Base-by-base conservation (phyloP, 2,797 vertebrate genomes). In the Staurois parvus region DNA sequence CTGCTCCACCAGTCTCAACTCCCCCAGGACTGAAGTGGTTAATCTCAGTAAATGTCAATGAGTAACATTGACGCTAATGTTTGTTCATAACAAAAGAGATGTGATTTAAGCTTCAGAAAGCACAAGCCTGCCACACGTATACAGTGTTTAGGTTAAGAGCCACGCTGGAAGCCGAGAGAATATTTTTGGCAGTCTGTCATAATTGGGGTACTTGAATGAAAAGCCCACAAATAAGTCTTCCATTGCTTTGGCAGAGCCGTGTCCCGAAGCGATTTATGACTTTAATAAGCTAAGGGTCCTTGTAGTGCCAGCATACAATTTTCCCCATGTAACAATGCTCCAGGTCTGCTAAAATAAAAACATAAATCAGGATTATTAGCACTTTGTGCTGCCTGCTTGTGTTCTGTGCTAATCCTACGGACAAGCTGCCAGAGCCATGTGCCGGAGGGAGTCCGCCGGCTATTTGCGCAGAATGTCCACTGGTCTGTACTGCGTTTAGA, bases 291-390 rank as follows among this genome's bases (percentile, higher is more conserved):
- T 1, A 37, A 72, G 67, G 75, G 74, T 86, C 85, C 85, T 80
- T 52, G 80, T 42, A 40, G 85, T 32, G 79, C 74, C 85, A 83
- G 78, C 56, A 67, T 78, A 69, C 85, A 77, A 86, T 86, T 83
- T 86, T 85, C 79, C 74, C 75, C 10, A 17, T 67, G 56, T 86
- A 83, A 83, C 85, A 30, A 78, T 37, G 74, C 80, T 78, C 85
- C 29, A 42, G 85, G 79, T 86, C 80, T 73, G 74, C 29, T 78
- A 66, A 83, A 86, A 86, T 86, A 80, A 86, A 86, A 83, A 78
- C 85, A 86, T 86, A 86, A 86, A 86, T 86, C 85, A 83, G 79
- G 79, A 76, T 76, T 86, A 86, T 86, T 83, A 86, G 85, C 74
- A 68, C 56, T 86, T n/a, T 83, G 74, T 81, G 79, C 79, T 45